phyloP scores from a whole-genome alignment of 2,113 vertebrate species.

The Scopus umbretta region DNA sequence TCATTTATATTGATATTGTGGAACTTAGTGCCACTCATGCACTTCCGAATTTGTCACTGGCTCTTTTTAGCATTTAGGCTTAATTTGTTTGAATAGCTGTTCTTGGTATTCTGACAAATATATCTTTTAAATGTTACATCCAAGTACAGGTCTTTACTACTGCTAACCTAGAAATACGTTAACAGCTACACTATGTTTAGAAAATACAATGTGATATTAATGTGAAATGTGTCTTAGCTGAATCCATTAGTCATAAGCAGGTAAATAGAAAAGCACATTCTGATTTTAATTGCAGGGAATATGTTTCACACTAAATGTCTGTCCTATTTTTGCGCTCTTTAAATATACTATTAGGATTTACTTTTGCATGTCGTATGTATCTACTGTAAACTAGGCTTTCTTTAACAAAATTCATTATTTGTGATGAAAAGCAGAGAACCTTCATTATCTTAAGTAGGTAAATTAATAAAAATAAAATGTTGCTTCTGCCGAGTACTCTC shows the following conservation, averaged over 20 bases:
- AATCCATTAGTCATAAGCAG: conserved; percentile 52
- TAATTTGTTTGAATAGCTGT: conserved; percentile 61
- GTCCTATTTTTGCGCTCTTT: conserved; percentile 25
- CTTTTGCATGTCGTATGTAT: not conserved
- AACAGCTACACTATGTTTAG: conserved; percentile 20
- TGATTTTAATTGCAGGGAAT: conserved; percentile 64
- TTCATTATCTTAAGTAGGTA: not conserved
- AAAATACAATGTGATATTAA: conserved; percentile 66
- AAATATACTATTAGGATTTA: not conserved
- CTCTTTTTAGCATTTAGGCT: conserved; percentile 62
- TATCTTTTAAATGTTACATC: conserved; percentile 10
- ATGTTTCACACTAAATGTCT: conserved; percentile 41
- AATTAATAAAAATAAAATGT: not conserved
- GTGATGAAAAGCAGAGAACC: conserved; percentile 1
- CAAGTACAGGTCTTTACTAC: not conserved
- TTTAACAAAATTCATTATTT: conserved; percentile 41
- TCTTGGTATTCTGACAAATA: not conserved
- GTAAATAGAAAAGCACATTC: conserved; percentile 59
- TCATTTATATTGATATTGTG: not conserved
- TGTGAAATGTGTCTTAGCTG: conserved; percentile 57
- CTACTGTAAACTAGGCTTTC: not conserved
- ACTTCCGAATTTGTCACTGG: conserved; percentile 1
- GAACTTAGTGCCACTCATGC: not conserved
- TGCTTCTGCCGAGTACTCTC: not conserved
- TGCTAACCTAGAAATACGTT: conserved; percentile 15